Base-by-base conservation (phyloP, 2,888 invertebrate species). In the Maniola hyperantus region DNA sequence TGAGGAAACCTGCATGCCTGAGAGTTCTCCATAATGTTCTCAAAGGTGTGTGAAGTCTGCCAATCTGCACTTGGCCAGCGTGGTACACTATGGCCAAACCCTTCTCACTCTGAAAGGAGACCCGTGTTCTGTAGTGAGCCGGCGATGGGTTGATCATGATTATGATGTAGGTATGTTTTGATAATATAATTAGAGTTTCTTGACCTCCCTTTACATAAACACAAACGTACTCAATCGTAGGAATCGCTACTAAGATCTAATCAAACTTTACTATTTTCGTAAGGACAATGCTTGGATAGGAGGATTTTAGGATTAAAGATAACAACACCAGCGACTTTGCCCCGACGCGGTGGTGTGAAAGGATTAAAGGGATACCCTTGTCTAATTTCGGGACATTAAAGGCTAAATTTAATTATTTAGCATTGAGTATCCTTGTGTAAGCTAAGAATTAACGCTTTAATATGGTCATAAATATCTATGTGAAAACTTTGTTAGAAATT, bases 281-380 rank as follows among this genome's bases (percentile, higher is more conserved):
- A 34, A 36, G 5, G 13, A 54, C 34, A 8, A 36, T 36, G 50
- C 54, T 54, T 54, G 34, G 10, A 34, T 13, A n/a, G 34, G 15
- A 15, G 54, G 54, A 8, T 36, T 54, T 54, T 54, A n/a, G 34
- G 54, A 54, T 54, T 54, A 54, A 36, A 54, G 34, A 54, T 54
- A 54, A 54, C 54, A 54, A n/a, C 26, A 33, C 51, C 33, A 26
- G 36, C 26, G 53, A n/a, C 54, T 54, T 54, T 1, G 34, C 34
- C 34, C 8, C 54, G 54, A 33, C 36, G 13, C 54, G 54, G 54
- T 54, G 54, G 54, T 54, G 54, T 54, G 54, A 54, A 54, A 10
- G 54, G 54, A 54, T 54, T 54, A 54, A 54, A 54, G 34, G 54
- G 55, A 39, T 20, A 55, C 39, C 55, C 55, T 55, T 55, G 36